Base-by-base conservation (phyloP, 2,113 vertebrate species). In the Xenopus tropicalis region DNA sequence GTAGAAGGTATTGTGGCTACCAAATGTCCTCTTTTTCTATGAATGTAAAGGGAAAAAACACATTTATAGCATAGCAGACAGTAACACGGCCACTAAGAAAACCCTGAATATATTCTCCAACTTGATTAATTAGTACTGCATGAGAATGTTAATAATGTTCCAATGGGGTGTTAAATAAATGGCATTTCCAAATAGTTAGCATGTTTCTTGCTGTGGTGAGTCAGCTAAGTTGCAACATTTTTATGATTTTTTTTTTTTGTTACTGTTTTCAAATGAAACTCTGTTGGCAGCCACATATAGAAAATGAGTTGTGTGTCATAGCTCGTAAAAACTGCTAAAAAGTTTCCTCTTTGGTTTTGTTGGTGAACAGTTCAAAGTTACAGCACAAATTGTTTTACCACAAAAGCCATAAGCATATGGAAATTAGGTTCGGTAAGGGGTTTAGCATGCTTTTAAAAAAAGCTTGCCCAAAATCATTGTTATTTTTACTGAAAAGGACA, bases 341-440 rank as follows among this genome's bases (percentile, higher is more conserved):
- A 56, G 61, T 57, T 72, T 56, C 48, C 20, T 17, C 14, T 61
- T 61, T 68, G 65, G 43, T 61, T 62, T 69, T 42, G 56, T 67
- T 74, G 46, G 37, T 58, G 58, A 74, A 61, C 51, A 74, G 42
- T 48, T 29, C 64, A 52, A 61, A 74, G 20, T 46, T 44, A 9
- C 24, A 63, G 61, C 61, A 42, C 54, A 48, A 61, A 54, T 48
- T 48, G 46, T 48, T 48, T 14, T 56, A 65, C 62, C 61, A 72
- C 43, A 52, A 65, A 64, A 29, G 29, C 20, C 19, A 57, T 57
- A 57, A 9, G 20, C 54, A 57, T 57, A n/a, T 19, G 54, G 20
- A 21, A 57, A 57, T 14, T 48, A 17, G 46, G 46, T 48, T 48
- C 2, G 46, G 46, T 8, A 48, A 48, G 46, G 46, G 12, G 12